Base-by-base conservation (phyloP, 1,140 invertebrate genomes). In the Hyphantria cunea region DNA sequence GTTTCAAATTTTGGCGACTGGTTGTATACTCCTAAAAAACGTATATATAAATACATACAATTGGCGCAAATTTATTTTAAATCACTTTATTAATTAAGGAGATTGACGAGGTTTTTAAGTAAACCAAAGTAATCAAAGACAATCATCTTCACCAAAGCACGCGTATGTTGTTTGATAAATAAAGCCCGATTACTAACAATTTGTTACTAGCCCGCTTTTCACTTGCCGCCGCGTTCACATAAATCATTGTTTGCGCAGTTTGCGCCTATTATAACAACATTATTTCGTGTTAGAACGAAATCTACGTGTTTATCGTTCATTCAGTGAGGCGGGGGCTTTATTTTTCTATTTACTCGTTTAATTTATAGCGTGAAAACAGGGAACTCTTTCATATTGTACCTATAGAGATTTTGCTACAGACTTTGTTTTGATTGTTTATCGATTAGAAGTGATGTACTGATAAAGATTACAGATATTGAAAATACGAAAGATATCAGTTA, bases 191-290 rank as follows among this genome's bases (percentile, higher is more conserved):
- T 60, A 60, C 13, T 37, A 14, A 48, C 33, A 50, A 60, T 51
- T 60, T 60, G 55, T 59, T 39, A 42, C 39, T 42, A 7, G 14
- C 37, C 10, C 45, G 6, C 7, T 50, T 31, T 13, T 32, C 12
- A 5, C 10, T 9, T 14, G 39, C 11, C 12, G 34, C 31, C 17
- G 49, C 44, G 49, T 11, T 10, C 25, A 33, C 15, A 48, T 62
- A 62, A 62, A 62, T 62, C 59, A 62, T 62, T 48, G 50, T 62
- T 62, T 62, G 49, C 32, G 50, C 51, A 37, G 50, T 62, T 62
- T 62, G 49, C 32, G 59, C 51, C 41, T 62, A 62, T 53, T 62
- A 62, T 60, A 60, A 60, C 56, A 53, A 53, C 59, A 53, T 62
- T 62, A 53, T 48, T 62, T 62, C 41, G 50, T 41, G 50, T 62